These are phyloP conservation scores for Catostylus mosaicus DNA, from an alignment of 30 jellyfish, hydroid and myxozoan species.

Conservation along the genomic window DNA sequence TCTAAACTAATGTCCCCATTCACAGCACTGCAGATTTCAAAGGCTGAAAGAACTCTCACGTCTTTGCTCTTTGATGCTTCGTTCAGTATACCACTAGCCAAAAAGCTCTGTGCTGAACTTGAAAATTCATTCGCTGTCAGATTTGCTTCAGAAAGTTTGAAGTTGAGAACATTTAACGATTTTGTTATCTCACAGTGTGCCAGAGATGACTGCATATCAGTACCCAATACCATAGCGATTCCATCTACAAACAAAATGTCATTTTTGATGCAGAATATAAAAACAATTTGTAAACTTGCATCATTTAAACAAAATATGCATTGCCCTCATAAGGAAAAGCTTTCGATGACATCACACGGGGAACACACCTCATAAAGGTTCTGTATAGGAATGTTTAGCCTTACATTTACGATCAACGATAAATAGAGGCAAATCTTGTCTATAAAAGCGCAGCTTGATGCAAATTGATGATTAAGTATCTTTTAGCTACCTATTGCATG, in stretches of 20 bases:
- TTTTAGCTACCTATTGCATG: too few relatives aligned
- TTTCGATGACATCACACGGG: too few relatives aligned
- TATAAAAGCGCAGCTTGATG: too few relatives aligned
- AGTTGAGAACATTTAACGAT: constrained; percentile 31
- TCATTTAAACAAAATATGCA: too few relatives aligned
- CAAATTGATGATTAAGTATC: too few relatives aligned
- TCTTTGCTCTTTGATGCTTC: not conserved
- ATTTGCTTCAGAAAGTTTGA: constrained; percentile 24
- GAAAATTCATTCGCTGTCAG: constrained; percentile 12
- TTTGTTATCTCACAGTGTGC: constrained; percentile 13
- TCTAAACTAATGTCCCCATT: not conserved
- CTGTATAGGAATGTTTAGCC: too few relatives aligned
- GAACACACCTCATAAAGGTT: too few relatives aligned
- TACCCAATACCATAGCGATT: constrained; percentile 27
- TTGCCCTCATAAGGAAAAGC: too few relatives aligned
- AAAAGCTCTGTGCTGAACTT: not conserved
- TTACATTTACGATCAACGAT: too few relatives aligned
- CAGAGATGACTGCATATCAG: constrained; percentile 3
- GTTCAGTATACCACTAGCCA: not conserved
- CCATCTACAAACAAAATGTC: constrained; percentile 45
- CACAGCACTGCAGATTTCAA: constrained; percentile 9
- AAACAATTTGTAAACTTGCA: too few relatives aligned
- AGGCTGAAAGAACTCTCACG: not conserved
- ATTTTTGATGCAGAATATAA: too few relatives aligned
- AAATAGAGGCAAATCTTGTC: too few relatives aligned